Base-by-base conservation (phyloP, 1,140 invertebrate species). In the Campoletis sonorensis region DNA sequence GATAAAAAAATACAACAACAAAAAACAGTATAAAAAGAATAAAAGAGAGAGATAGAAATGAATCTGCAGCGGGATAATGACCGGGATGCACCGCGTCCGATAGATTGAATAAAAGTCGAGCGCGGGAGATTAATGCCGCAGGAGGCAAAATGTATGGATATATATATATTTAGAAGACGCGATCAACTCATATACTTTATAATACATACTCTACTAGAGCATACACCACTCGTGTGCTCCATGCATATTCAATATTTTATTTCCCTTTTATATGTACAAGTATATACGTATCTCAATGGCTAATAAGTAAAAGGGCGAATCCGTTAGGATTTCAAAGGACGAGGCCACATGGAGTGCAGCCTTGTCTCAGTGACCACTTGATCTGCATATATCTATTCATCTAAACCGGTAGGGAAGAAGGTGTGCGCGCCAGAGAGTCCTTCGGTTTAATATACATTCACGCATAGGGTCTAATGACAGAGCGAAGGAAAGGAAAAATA, bases 91-190 rank as follows among this genome's bases (percentile, higher is more conserved):
- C 76, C 70, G 37, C 70, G 37, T 27, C 21, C 72, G 72, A 75
- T 70, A 71, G 81, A 79, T 82, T 82, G 78, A 79, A 79, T 82
- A 76, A 80, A 82, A 80, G 76, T 82, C 75, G 79, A 82, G 67
- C 40, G 33, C 21, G 68, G 51, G 54, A 82, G 70, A 82, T 82
- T 82, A 82, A 82, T 80, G 81, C 73, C 71, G n/a, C n/a, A 51
- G 30, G 18, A 51, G 68, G 77, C 13, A 54, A 49, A 49, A 51
- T 45, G 3, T 58, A n/a, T 10, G 54, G n/a, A 21, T 58, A 58
- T 21, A 58, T 21, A 21, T 58, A 58, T 58, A 23, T 58, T 5
- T 54, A 54, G 18, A 18, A 58, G 40, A 45, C 23, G 49, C 72
- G 72, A 75, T 75, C 72, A 54, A 75, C 49, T 54, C 72, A 0